Conservation (phyloP, 2,797 vertebrate species). For the Bovichtus variegatus region DNA sequence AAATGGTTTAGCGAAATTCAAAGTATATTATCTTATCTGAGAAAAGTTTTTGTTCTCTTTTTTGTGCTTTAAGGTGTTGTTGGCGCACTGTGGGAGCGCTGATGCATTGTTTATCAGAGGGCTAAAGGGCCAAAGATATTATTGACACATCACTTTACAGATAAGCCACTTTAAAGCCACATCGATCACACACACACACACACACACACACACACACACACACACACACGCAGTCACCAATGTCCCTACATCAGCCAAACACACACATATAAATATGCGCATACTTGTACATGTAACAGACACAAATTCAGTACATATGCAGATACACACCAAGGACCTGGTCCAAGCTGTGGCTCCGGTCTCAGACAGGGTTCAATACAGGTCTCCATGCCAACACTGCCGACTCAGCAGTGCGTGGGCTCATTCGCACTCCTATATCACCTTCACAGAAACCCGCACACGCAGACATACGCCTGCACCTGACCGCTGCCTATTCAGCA, state of each 20-base stretch:
- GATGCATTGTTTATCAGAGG: conserved; percentile 70
- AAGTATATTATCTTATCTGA: neutral
- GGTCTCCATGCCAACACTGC: conserved; percentile 56
- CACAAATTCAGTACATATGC: conserved; percentile 15
- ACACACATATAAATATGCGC: conserved; percentile 11
- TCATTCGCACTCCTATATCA: conserved; percentile 62
- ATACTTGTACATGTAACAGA: neutral
- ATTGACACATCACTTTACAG: conserved; percentile 69
- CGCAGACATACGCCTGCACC: conserved; percentile 38
- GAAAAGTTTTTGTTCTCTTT: neutral
- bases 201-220: neutral
- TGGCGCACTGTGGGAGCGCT: neutral
- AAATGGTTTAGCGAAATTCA: neutral
- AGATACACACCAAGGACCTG: conserved; percentile 17
- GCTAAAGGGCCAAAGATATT: conserved; percentile 52
- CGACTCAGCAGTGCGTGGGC: conserved; percentile 66
- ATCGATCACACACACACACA: conserved; percentile 52
- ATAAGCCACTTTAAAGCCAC: conserved; percentile 74
- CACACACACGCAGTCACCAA: conserved; percentile 3
- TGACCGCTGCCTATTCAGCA: conserved; percentile 58
- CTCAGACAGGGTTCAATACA: conserved; percentile 44
- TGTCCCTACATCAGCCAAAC: neutral
- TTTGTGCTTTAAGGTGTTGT: neutral
- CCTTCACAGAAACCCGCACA: conserved; percentile 58
- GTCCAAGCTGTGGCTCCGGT: conserved; percentile 31